Conservation (phyloP, 1,140 invertebrate species). For the Eriocheir sinensis region DNA sequence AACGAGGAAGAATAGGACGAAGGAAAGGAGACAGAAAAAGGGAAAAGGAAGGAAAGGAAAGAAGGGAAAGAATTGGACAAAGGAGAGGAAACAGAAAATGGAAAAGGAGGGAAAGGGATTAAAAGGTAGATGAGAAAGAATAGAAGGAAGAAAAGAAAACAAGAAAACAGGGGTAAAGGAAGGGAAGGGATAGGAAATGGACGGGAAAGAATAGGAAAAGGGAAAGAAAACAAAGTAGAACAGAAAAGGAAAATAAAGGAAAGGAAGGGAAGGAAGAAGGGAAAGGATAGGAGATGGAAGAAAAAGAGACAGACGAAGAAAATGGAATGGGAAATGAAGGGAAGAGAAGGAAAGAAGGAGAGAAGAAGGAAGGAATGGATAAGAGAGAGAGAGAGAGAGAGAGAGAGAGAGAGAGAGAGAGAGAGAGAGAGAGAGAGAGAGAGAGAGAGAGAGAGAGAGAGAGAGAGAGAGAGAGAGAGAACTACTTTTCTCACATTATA, state of each 20-base stretch:
- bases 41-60: neutral
- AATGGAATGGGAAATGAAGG: neutral
- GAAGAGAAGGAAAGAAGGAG: neutral
- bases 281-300: conserved; percentile 10
- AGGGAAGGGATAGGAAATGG: no score
- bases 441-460: no score
- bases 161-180: no score
- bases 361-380: neutral
- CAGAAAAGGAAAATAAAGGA: no score
- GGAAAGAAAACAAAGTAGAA: no score
- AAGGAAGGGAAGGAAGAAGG: no score
- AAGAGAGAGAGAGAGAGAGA: neutral
- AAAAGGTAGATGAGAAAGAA: no score
- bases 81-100: neutral
- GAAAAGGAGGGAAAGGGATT: no score
- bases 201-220: no score
- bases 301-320: neutral
- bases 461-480: no score
- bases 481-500: no score
- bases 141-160: no score
- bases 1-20: neutral
- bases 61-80: neutral
- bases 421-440: neutral
- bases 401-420: neutral
- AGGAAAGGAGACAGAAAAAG: neutral